Base-by-base conservation (phyloP, 1,140 invertebrate species). In the Argopecten irradians region DNA sequence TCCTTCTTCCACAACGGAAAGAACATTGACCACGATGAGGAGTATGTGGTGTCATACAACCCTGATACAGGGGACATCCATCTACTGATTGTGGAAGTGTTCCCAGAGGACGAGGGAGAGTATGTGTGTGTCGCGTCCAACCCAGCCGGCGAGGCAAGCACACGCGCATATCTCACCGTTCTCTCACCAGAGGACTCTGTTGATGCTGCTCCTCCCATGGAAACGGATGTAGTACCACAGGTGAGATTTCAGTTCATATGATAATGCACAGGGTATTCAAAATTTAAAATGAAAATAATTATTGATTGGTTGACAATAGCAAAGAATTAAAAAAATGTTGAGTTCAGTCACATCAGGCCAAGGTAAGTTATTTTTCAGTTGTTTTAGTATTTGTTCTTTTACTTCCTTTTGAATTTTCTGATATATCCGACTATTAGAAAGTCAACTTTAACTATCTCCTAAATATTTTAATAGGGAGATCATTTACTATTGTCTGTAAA, bases 91-190 rank as follows among this genome's bases (percentile, higher is more conserved):
- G 94, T 95, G 14, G 95, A 96, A 89, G 95, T 95, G 28, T 93
- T 95, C 89, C 95, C 96, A 34, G 95, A 96, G 88, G 96, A 96
- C 89, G 92, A 94, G 84, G 96, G 96, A 41, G 94, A 95, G 86
- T 96, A 96, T 91, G 92, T 98, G 95, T 99, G 98, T 93, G 97
- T 98, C 34, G 98, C 98, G 5, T 97, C 97, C 87, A 99, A 98
- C 95, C 96, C 97, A 32, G 97, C 97, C 87, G 98, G 98, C 85
- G 97, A 97, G 91, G 97, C 97, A 0, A 97, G 97, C 14, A 97
- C 97, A 13, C 97, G 97, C 87, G 98, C 97, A 33, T 94, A 93
- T 85, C 92, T 95, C 13, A 94, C 92, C 84, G 95, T 96, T 55
- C 90, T 94, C 14, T 87, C 93, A 93, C 89, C 93, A 39, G 93